These are phyloP conservation scores for Varanus komodoensis DNA, from an alignment of 2,113 vertebrate species.

Conservation along the genomic window DNA sequence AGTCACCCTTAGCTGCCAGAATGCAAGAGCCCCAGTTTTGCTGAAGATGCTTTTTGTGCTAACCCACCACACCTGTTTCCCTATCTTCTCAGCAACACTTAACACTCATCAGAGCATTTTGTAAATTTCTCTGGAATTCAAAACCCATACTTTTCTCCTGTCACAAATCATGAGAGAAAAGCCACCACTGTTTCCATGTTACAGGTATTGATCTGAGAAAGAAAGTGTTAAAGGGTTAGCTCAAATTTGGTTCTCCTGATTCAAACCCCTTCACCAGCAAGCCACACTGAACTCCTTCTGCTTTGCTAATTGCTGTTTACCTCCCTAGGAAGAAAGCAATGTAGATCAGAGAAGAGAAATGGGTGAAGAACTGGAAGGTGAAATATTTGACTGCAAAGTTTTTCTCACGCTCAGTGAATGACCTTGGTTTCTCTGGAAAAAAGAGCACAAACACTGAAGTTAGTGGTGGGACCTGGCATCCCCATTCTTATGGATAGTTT, in stretches of 20 bases:
- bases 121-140: no score
- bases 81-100: background rate
- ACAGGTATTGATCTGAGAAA: background rate
- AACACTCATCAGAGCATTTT: background rate
- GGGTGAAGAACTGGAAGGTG: constrained; percentile 92
- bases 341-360: constrained; percentile 94
- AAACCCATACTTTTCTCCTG: background rate
- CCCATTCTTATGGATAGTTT: background rate
- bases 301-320: constrained; percentile 72
- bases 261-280: no score
- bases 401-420: constrained; percentile 82
- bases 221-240: background rate
- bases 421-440: constrained; percentile 85
- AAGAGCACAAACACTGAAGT: background rate
- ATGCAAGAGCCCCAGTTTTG: background rate
- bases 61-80: background rate
- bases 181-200: background rate
- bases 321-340: constrained; percentile 94
- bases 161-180: background rate
- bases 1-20: background rate
- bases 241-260: background rate
- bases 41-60: background rate
- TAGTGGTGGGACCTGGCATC: fast-evolving
- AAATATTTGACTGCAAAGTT: constrained; percentile 93
- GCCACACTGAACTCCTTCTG: background rate